phyloP scores from a whole-genome alignment of 2,888 invertebrate species.

The Megamerina dolium region DNA sequence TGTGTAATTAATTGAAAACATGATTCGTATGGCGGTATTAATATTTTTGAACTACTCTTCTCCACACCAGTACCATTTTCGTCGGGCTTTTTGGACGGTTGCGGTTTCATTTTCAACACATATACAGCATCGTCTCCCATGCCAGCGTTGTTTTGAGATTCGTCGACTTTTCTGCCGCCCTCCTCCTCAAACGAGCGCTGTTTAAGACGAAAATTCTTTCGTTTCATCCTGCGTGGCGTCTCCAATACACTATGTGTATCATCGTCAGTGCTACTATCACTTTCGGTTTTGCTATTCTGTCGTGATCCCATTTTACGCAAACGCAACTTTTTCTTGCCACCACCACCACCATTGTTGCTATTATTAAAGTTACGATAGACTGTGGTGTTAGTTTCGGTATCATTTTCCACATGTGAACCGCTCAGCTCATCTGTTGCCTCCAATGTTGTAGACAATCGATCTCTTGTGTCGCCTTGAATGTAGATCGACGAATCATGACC shows the following conservation, averaged over 20 bases:
- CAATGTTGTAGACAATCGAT: constrained; percentile 28
- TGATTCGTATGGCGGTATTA: constrained; percentile 7
- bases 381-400: constrained; percentile 27
- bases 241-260: constrained; percentile 41
- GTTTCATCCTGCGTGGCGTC: constrained; percentile 45
- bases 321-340: constrained; percentile 41
- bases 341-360: constrained; percentile 11
- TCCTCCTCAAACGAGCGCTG: constrained; percentile 45
- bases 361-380: constrained; percentile 26
- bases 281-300: constrained; percentile 49
- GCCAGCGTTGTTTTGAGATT: constrained; percentile 1
- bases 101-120: constrained; percentile 45
- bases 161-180: constrained; percentile 26
- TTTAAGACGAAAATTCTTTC: constrained; percentile 44
- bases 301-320: constrained; percentile 47
- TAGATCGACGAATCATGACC: constrained; percentile 21
- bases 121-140: constrained; percentile 38
- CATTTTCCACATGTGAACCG: constrained; percentile 32
- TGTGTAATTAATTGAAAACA: neutral
- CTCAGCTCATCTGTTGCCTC: constrained; percentile 34
- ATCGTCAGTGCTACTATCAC: constrained; percentile 46
- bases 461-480: constrained; percentile 23
- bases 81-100: constrained; percentile 38
- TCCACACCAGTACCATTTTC: constrained; percentile 13
- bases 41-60: constrained; percentile 2